Conservation (phyloP, 2,888 invertebrate genomes). For the Morpho helenor region DNA sequence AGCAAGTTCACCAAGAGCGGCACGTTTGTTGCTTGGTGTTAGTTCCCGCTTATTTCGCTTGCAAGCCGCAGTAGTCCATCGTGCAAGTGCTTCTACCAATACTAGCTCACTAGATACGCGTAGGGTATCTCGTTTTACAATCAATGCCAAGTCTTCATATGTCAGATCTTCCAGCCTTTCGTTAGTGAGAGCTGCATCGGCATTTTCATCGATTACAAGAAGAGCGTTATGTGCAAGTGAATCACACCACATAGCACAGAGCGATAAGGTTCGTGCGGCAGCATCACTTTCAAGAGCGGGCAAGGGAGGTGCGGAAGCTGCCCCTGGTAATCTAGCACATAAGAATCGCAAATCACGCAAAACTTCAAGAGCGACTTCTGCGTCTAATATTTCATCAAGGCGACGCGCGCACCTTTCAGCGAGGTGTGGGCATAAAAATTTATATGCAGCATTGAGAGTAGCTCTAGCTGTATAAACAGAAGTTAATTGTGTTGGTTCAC, state of each 20-base stretch:
- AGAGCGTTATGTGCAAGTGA: slow-evolving; percentile 84
- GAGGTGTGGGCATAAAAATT: slow-evolving; percentile 84
- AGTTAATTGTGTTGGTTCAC: slow-evolving; percentile 80
- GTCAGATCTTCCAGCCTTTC: slow-evolving; percentile 78
- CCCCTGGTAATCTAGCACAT: slow-evolving; percentile 64
- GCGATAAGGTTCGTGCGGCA: slow-evolving; percentile 60
- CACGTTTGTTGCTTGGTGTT: slow-evolving; percentile 64
- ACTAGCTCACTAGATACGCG: slow-evolving; percentile 81
- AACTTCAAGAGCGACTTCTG: slow-evolving; percentile 82
- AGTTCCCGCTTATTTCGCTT: slow-evolving; percentile 65
- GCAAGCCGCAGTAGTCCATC: slow-evolving; percentile 69
- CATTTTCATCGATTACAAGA: slow-evolving; percentile 67
- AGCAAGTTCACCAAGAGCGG: slow-evolving; percentile 71
- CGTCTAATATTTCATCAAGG: slow-evolving; percentile 81
- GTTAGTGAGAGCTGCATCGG: slow-evolving; percentile 59
- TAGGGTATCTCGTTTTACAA: slow-evolving; percentile 84
- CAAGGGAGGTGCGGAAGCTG: slow-evolving; percentile 72
- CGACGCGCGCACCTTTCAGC: slow-evolving; percentile 83
- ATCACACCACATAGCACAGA: slow-evolving; percentile 76
- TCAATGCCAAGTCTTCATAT: slow-evolving; percentile 81
- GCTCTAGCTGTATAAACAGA: slow-evolving; percentile 83
- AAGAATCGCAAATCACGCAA: slow-evolving; percentile 77
- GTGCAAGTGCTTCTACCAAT: slow-evolving; percentile 81
- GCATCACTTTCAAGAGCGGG: slow-evolving; percentile 59
- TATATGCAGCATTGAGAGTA: slow-evolving; percentile 86